Conservation (phyloP, 2,888 invertebrate species). For the Invenusta paracnida region DNA sequence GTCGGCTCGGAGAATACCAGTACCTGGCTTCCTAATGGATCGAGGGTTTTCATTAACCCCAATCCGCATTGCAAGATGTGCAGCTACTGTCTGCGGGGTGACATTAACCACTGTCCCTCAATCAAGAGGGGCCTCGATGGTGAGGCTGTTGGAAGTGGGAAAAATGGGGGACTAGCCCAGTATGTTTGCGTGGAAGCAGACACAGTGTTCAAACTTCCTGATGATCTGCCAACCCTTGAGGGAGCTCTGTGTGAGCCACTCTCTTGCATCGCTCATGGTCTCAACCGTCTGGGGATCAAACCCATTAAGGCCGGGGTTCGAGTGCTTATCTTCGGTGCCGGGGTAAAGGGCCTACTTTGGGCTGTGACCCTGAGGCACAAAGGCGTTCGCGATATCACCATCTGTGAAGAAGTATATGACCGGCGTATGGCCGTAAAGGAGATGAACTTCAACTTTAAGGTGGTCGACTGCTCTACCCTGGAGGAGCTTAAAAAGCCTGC, state of each 20-base stretch:
- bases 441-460: conserved; percentile 4
- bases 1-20: not conserved
- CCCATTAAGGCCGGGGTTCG: not conserved
- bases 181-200: not conserved
- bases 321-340: conserved; percentile 42
- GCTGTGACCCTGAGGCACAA: conserved; percentile 34
- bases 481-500: not conserved
- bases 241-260: not conserved
- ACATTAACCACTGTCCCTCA: not conserved
- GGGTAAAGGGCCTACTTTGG: conserved; percentile 42
- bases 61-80: not conserved
- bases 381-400: conserved; percentile 35
- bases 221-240: not conserved
- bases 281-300: not conserved
- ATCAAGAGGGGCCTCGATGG: not conserved
- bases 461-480: not conserved
- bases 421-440: not conserved
- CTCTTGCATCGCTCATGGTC: not conserved
- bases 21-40: not conserved
- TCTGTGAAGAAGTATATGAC: not conserved
- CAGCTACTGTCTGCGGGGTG: not conserved
- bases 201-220: not conserved
- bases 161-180: not conserved
- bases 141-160: not conserved
- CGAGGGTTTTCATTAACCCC: not conserved